Evolutionary conservation across 1,140 invertebrate genomes (phyloP).

Genomic region (Cepaea nemoralis): DNA sequence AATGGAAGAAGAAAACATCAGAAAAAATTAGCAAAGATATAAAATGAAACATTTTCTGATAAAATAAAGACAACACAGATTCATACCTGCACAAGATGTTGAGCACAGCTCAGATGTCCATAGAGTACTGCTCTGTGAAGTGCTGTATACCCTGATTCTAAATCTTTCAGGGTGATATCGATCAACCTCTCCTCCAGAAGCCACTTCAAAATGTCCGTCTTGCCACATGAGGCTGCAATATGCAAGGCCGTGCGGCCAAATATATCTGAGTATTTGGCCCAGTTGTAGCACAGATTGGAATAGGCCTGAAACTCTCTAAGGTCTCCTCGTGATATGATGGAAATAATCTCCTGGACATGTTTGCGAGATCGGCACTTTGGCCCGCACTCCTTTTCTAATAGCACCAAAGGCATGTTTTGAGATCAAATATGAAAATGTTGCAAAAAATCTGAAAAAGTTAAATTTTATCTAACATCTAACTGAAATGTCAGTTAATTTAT

Average conservation of each 20-base stretch:
- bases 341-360: constrained; percentile 77
- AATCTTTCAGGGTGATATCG: constrained; percentile 78
- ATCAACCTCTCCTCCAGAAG: constrained; percentile 76
- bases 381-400: constrained; percentile 62
- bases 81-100: constrained; percentile 77
- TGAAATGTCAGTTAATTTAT: too few species aligned
- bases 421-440: background rate
- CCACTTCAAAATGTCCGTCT: constrained; percentile 78
- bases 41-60: background rate
- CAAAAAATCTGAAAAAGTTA: background rate
- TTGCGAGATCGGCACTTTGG: constrained; percentile 76
- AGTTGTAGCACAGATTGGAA: constrained; percentile 76
- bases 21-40: too few species aligned
- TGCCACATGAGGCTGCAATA: constrained; percentile 79
- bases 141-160: constrained; percentile 82
- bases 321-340: constrained; percentile 76
- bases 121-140: constrained; percentile 83
- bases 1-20: too few species aligned
- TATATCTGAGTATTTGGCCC: constrained; percentile 71
- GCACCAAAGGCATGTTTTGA: constrained; percentile 45
- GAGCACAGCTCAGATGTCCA: constrained; percentile 80
- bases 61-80: background rate
- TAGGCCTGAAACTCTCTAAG: constrained; percentile 63
- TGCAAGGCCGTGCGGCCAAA: constrained; percentile 79
- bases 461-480: background rate